Conservation (phyloP, 2,888 invertebrate species). For the Chorisops tibialis region DNA sequence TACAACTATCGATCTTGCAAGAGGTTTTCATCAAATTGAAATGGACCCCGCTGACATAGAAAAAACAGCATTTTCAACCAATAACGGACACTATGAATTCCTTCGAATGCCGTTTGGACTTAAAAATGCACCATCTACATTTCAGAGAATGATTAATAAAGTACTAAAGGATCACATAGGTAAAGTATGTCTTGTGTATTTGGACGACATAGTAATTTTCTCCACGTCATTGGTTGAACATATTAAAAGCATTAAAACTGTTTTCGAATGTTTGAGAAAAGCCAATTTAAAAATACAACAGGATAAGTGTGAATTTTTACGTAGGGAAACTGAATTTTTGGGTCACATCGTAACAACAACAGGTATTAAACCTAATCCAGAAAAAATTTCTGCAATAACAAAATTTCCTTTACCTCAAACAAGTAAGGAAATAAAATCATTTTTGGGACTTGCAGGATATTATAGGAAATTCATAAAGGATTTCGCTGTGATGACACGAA, state of each 20-base stretch:
- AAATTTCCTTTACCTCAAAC: conserved; percentile 36
- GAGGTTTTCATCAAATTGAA: conserved; percentile 16
- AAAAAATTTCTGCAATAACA: conserved; percentile 36
- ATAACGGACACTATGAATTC: conserved; percentile 41
- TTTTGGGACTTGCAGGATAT: too few relatives aligned
- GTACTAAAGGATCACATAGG: conserved; percentile 38
- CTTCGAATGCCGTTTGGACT: conserved; percentile 45
- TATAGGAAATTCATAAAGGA: too few relatives aligned
- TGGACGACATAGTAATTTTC: conserved; percentile 43
- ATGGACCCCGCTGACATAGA: conserved; percentile 28
- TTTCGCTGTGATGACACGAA: too few relatives aligned
- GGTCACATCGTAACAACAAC: conserved; percentile 40
- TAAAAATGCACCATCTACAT: conserved; percentile 46
- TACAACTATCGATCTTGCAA: conserved; percentile 4
- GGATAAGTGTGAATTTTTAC: too few relatives aligned
- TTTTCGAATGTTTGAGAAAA: background rate
- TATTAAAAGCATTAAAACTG: conserved; percentile 30
- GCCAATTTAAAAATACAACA: background rate
- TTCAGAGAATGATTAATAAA: conserved; percentile 47
- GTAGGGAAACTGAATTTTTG: conserved; percentile 25
- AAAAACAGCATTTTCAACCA: conserved; percentile 41
- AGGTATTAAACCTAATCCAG: conserved; percentile 39
- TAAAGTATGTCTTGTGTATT: conserved; percentile 32
- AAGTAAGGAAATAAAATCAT: conserved; percentile 36
- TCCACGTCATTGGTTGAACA: conserved; percentile 38